phyloP scores from a whole-genome alignment of 2,113 vertebrate species.

The Noctilio leporinus region DNA sequence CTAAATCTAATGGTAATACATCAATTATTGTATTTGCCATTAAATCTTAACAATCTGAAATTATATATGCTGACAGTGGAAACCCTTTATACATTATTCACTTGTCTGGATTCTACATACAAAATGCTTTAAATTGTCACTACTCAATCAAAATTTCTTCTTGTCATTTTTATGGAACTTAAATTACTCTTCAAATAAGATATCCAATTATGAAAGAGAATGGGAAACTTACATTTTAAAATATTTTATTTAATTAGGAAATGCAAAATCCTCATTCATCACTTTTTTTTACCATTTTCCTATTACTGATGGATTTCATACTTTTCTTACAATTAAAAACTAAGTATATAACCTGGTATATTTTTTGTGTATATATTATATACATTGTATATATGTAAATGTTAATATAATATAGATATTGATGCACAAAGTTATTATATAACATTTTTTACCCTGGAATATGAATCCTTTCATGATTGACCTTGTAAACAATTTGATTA shows the following conservation, averaged over 20 bases:
- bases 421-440: not conserved
- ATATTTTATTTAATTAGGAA: slow-evolving; percentile 17
- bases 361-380: no score
- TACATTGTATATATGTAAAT: no score
- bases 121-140: not conserved
- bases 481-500: not conserved
- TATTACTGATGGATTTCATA: not conserved
- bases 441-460: not conserved
- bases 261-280: not conserved
- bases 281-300: not conserved
- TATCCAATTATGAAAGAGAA: not conserved
- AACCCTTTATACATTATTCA: not conserved
- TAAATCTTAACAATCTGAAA: not conserved
- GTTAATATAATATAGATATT: not conserved
- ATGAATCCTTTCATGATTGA: not conserved
- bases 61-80: not conserved
- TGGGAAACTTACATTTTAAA: not conserved
- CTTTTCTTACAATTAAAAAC: not conserved
- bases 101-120: not conserved
- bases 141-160: not conserved
- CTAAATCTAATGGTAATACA: not conserved
- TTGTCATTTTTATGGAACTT: not conserved
- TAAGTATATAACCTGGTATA: not conserved
- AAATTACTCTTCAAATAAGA: not conserved
- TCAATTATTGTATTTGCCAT: not conserved